A percentile compares a stretch with the other conserved stretches of the same genome.
Conservation (phyloP, 2,113 vertebrate species). For the Sitta europaea region DNA sequence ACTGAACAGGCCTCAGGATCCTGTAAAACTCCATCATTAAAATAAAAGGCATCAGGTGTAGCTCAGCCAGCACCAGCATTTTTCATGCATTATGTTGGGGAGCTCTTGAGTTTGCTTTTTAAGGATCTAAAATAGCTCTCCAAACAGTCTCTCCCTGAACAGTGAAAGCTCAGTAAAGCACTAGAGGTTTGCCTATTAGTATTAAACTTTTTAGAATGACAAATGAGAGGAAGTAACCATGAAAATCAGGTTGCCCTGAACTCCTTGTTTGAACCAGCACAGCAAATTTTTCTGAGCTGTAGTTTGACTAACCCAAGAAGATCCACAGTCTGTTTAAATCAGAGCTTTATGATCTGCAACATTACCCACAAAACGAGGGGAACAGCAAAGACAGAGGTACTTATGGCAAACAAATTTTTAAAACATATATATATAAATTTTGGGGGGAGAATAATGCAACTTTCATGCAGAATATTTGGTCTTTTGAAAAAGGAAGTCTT, state of each 20-base stretch:
- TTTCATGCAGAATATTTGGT: not conserved
- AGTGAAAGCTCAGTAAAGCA: conserved; percentile 25
- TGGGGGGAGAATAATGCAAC: not conserved
- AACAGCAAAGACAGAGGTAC: not conserved
- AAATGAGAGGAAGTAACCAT: conserved; percentile 72
- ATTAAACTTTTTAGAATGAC: conserved; percentile 72
- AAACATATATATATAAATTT: not conserved
- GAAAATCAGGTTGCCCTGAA: conserved; percentile 64
- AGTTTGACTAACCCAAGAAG: conserved; percentile 1
- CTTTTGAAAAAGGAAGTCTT: not conserved
- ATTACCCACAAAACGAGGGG: not conserved
- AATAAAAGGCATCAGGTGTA: not conserved
- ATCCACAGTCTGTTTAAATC: not conserved
- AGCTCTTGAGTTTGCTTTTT: not conserved
- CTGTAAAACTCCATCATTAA: not conserved
- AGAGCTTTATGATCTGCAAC: not conserved
- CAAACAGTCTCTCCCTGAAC: not conserved
- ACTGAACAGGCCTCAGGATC: not conserved
- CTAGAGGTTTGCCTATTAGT: conserved; percentile 69
- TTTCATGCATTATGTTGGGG: not conserved
- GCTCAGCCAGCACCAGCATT: not conserved
- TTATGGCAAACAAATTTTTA: not conserved
- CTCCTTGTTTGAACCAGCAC: not conserved
- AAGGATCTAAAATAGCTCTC: conserved; percentile 9
- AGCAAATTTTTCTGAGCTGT: conserved; percentile 11